These are phyloP conservation scores for Lamellibrachia satsuma DNA, from an alignment of 2,888 invertebrate species.

Conservation along the genomic window DNA sequence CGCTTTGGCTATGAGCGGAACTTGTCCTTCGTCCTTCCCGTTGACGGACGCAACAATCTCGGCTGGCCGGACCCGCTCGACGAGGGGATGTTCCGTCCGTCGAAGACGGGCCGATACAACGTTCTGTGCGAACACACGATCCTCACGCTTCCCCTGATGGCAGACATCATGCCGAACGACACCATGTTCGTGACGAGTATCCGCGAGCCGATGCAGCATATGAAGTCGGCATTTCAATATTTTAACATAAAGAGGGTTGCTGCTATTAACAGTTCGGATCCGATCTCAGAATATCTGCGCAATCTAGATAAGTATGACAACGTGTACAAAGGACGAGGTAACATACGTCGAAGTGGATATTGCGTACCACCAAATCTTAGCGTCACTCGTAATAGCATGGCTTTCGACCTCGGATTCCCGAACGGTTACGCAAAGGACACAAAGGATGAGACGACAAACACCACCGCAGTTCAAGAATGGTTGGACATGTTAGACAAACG, in stretches of 20 bases:
- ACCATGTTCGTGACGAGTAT: constrained; percentile 58
- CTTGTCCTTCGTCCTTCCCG: constrained; percentile 57
- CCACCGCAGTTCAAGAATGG: constrained; percentile 37
- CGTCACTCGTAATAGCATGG: constrained; percentile 55
- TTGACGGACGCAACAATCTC: constrained; percentile 52
- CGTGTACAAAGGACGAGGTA: constrained; percentile 46
- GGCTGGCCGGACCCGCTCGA: constrained; percentile 61
- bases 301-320: constrained; percentile 54
- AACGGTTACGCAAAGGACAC: constrained; percentile 51
- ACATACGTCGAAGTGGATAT: constrained; percentile 35
- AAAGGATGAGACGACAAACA: constrained; percentile 42
- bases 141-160: constrained; percentile 52
- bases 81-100: constrained; percentile 50
- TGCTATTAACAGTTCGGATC: constrained; percentile 37
- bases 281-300: constrained; percentile 49
- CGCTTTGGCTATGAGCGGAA: constrained; percentile 54
- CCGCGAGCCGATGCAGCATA: constrained; percentile 56
- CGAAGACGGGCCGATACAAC: constrained; percentile 48
- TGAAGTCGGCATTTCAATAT: constrained; percentile 58
- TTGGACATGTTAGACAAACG: constrained; percentile 49
- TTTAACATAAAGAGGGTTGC: constrained; percentile 53
- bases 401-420: constrained; percentile 60
- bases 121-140: constrained; percentile 58
- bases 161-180: constrained; percentile 52
- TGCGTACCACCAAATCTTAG: constrained; percentile 60